Evolutionary conservation across 1,140 invertebrate species (phyloP).

Genomic region (Heliconius nattereri): DNA sequence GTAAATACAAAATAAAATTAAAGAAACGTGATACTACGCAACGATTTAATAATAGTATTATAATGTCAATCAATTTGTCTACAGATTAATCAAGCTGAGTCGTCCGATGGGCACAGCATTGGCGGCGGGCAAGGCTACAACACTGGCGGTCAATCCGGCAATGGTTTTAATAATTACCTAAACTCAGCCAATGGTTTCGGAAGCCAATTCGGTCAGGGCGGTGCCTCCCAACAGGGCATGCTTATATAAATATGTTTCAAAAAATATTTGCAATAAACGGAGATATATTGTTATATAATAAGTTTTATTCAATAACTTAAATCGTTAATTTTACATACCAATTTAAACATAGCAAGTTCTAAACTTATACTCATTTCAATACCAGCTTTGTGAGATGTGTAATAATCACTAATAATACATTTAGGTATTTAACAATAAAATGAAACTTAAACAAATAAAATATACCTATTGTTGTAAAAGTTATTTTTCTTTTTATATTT

Average conservation of each 20-base stretch:
- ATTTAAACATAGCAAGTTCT: neutral
- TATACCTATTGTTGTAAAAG: no score
- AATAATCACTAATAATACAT: no score
- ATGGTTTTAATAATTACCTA: constrained; percentile 15
- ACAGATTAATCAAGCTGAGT: constrained; percentile 18
- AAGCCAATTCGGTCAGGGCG: constrained; percentile 15
- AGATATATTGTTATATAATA: neutral
- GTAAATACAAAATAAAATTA: no score
- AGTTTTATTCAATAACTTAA: neutral
- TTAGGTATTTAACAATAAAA: no score
- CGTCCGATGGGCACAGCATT: constrained; percentile 8
- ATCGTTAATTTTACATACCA: neutral
- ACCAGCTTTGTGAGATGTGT: no score
- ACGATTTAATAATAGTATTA: no score
- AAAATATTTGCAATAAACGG: neutral
- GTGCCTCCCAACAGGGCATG: neutral
- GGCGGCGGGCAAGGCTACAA: constrained; percentile 14
- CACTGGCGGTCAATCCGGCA: neutral
- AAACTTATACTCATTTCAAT: no score
- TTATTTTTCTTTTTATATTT: no score
- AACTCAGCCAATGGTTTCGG: neutral
- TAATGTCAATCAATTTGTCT: neutral
- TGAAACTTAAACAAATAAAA: no score
- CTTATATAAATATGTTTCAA: neutral
- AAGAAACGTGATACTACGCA: no score